Evolutionary conservation across 2,888 invertebrate genomes (phyloP).

Genomic region (Seira musarum): DNA sequence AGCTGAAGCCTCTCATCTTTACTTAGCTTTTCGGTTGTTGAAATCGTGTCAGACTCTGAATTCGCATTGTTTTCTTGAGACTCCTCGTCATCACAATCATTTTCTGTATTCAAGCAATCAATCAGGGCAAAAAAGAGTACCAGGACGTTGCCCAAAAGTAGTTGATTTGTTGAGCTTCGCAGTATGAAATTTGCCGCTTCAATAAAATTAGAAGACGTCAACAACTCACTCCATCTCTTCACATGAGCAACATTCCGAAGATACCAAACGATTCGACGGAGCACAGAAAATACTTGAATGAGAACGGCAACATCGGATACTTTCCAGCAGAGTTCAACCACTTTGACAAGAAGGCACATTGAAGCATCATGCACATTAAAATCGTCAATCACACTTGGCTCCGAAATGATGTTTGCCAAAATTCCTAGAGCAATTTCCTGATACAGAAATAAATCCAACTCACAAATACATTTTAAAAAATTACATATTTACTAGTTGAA

Average conservation of each 20-base stretch:
- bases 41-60: neutral
- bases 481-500: neutral
- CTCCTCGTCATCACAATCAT: slow-evolving; percentile 24
- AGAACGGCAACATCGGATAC: slow-evolving; percentile 58
- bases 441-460: slow-evolving; percentile 14
- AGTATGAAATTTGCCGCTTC: slow-evolving; percentile 81
- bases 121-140: slow-evolving; percentile 61
- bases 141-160: slow-evolving; percentile 64
- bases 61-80: neutral
- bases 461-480: neutral
- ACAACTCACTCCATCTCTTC: slow-evolving; percentile 71
- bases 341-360: slow-evolving; percentile 75
- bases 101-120: slow-evolving; percentile 54
- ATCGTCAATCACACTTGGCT: slow-evolving; percentile 76
- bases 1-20: neutral
- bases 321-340: slow-evolving; percentile 71
- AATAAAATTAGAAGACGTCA: slow-evolving; percentile 70
- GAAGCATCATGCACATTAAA: slow-evolving; percentile 77
- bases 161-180: slow-evolving; percentile 80
- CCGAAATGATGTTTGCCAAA: slow-evolving; percentile 86
- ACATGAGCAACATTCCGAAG: slow-evolving; percentile 78
- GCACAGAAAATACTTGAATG: slow-evolving; percentile 76
- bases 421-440: slow-evolving; percentile 89
- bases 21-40: neutral
- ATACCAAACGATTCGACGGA: slow-evolving; percentile 82